Conservation (phyloP, 2,113 vertebrate genomes). For the Thomomys bottae region DNA sequence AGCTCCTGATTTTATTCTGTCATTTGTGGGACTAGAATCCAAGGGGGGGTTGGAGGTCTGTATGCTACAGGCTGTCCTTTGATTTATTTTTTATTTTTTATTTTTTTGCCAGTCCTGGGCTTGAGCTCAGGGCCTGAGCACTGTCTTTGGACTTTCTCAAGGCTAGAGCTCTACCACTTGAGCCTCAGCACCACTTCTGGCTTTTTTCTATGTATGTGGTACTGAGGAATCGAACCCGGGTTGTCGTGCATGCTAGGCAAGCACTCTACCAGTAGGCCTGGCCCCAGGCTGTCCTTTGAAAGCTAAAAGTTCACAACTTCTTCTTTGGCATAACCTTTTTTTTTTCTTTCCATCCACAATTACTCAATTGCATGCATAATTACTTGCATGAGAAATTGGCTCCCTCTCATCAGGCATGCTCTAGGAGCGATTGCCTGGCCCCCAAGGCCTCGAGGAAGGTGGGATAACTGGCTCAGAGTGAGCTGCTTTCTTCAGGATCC, state of each 20-base stretch:
- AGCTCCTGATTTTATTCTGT: conserved; percentile 61
- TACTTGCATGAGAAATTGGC: conserved; percentile 47
- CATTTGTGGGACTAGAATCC: conserved; percentile 63
- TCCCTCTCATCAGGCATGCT: background rate
- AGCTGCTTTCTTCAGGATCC: conserved; percentile 55
- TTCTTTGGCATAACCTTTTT: background rate
- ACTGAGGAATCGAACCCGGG: too few species aligned
- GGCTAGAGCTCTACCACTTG: too few species aligned
- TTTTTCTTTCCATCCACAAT: conserved; percentile 34
- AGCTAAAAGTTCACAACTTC: conserved; percentile 25
- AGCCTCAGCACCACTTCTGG: too few species aligned
- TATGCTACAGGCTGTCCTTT: background rate
- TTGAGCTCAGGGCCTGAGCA: too few species aligned
- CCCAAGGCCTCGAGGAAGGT: conserved; percentile 4
- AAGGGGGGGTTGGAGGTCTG: background rate
- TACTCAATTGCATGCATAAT: conserved; percentile 72
- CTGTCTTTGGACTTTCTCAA: too few species aligned
- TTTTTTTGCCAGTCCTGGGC: too few species aligned
- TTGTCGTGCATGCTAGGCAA: too few species aligned
- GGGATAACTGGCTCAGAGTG: conserved; percentile 5
- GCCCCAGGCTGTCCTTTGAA: background rate
- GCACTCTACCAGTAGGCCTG: too few species aligned
- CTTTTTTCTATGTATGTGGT: too few species aligned
- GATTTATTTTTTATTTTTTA: too few species aligned
- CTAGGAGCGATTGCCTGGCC: conserved; percentile 4